phyloP scores from a whole-genome alignment of 2,797 vertebrate species.

The Thamnophis elegans region DNA sequence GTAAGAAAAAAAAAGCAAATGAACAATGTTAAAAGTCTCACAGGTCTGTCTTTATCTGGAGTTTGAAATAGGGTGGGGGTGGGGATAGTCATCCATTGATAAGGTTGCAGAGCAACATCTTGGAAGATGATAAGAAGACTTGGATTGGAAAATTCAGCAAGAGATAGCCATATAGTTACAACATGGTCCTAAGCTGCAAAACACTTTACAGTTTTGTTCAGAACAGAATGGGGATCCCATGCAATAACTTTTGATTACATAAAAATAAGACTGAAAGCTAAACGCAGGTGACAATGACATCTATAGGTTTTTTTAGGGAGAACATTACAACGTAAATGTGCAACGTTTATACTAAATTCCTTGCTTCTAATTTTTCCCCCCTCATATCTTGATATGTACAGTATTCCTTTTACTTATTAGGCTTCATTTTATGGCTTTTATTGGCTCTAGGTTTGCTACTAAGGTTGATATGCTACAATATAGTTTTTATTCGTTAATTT shows the following conservation, averaged over 20 bases:
- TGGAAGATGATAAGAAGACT: not conserved
- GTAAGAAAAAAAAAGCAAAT: not conserved
- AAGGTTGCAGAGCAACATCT: not conserved
- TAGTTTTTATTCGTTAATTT: not conserved
- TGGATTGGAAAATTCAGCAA: too few species aligned
- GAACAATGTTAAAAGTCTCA: not conserved
- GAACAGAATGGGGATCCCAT: not conserved
- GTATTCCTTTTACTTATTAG: not conserved
- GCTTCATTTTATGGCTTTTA: not conserved
- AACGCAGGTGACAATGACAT: not conserved
- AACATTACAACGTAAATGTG: not conserved
- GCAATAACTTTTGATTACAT: not conserved
- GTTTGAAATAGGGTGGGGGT: not conserved
- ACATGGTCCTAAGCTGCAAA: not conserved
- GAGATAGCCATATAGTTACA: not conserved
- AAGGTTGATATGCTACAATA: not conserved
- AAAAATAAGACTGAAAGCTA: not conserved
- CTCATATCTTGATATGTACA: not conserved
- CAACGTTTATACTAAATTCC: not conserved
- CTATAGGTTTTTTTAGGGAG: not conserved
- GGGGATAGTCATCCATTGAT: not conserved
- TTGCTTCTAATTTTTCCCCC: not conserved
- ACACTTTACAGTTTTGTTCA: not conserved
- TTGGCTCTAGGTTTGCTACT: not conserved
- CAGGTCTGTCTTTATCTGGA: not conserved